Conservation (phyloP, 2,113 vertebrate species). For the Megatriorchis doriae region DNA sequence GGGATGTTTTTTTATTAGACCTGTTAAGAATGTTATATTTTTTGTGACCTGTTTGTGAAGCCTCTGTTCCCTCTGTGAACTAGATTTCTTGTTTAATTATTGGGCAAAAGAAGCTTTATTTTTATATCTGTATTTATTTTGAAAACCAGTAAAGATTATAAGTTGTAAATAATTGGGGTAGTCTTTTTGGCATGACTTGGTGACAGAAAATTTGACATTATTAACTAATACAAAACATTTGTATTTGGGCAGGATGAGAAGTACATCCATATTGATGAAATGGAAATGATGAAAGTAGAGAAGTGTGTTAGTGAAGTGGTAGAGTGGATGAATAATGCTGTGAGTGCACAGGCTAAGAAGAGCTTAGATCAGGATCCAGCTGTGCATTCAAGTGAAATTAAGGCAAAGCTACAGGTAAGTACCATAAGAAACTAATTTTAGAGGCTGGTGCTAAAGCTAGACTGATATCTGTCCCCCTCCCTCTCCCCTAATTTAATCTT, state of each 20-base stretch:
- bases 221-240: background rate
- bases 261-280: slow-evolving; percentile 77
- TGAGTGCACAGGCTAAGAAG: slow-evolving; percentile 75
- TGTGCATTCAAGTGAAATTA: slow-evolving; percentile 72
- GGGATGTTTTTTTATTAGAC: background rate
- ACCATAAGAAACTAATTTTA: background rate
- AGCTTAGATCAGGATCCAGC: slow-evolving; percentile 75
- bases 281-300: slow-evolving; percentile 81
- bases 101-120: background rate
- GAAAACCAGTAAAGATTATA: background rate
- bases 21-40: background rate
- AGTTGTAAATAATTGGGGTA: background rate
- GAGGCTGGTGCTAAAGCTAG: background rate
- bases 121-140: background rate
- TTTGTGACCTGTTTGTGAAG: background rate
- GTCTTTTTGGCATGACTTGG: background rate
- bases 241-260: slow-evolving; percentile 73
- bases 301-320: slow-evolving; percentile 74
- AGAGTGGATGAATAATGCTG: slow-evolving; percentile 80
- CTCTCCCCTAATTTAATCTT: background rate
- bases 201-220: background rate
- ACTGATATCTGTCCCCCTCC: background rate
- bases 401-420: slow-evolving; percentile 75
- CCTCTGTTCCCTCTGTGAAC: background rate
- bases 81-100: background rate